Evolutionary conservation across 2,888 invertebrate species (phyloP), one percentile per base, ranked within the genome.

Genomic region (Andrena chrysosceles): DNA sequence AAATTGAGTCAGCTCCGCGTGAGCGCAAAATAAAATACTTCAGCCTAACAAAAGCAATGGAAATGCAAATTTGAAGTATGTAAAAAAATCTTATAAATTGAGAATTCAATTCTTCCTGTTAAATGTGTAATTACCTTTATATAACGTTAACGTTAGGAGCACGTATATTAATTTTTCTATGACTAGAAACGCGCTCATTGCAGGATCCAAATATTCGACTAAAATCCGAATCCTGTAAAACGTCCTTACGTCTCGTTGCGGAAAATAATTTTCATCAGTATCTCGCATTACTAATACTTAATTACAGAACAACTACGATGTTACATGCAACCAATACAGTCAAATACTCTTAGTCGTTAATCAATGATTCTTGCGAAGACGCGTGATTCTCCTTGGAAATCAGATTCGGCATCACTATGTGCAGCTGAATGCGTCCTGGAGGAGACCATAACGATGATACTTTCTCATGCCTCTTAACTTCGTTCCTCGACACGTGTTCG

Each of bases 401-500:
- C 0, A 93, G 81, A 72, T 81, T 91, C 2, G 93, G 93, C 89
- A 93, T 93, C 35, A 92, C 91, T 35, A 93, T 90, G 59, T 93
- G 92, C 59, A 93, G 94, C 91, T 97, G 97, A 2, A 89, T 81
- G 52, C 90, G 91, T 20, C 87, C 87, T 6, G 89, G 84, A 1
- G 91, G 85, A 0, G 87, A 85, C 92, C 92, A 91, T 8, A 80
- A 56, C 4, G 83, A 26, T 16, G 76, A 60, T 23, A 63, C 52
- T 59, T 52, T 49, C 13, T 72, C 71, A 10, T 52, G 16, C 2
- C 7, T 59, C 10, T 64, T 69, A 62, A 29, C 26, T 33, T 64
- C 64, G 29, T 60, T 52, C 42, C 48, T 63, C n/a, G 52, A 60
- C 29, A 64, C 69, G 7, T 72, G 56, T 35, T 64, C 75, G 16